Evolutionary conservation across 2,797 vertebrate genomes (phyloP).

Genomic region (Lagodon rhomboides): DNA sequence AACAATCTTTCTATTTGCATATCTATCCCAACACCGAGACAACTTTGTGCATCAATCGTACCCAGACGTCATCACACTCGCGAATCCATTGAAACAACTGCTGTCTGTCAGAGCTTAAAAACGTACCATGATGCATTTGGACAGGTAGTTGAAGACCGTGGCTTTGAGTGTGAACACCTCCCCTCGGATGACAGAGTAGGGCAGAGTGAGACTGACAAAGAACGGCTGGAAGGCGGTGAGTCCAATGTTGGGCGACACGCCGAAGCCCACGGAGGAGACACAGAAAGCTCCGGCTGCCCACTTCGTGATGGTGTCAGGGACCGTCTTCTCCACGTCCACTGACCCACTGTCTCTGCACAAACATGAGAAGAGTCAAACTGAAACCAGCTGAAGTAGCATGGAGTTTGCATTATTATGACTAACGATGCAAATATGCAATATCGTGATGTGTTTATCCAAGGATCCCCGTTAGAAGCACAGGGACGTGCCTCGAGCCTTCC

Average conservation of each 20-base stretch:
- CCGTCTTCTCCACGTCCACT: constrained; percentile 66
- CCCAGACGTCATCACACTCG: neutral
- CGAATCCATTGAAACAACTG: neutral
- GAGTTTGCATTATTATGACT: too few relatives aligned
- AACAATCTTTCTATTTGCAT: neutral
- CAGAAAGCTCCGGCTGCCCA: constrained; percentile 91
- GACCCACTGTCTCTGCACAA: constrained; percentile 69
- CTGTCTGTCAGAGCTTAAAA: neutral
- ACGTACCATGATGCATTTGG: constrained; percentile 89
- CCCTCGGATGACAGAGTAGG: constrained; percentile 90
- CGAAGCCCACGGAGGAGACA: constrained; percentile 85
- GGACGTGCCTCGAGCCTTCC: too few relatives aligned
- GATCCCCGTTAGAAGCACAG: too few relatives aligned
- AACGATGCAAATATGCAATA: too few relatives aligned
- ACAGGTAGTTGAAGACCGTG: constrained; percentile 89
- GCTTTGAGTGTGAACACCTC: constrained; percentile 90
- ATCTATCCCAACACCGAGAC: too few relatives aligned
- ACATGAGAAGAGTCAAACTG: neutral
- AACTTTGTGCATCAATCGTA: neutral
- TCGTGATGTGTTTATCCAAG: too few relatives aligned
- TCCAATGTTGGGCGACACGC: constrained; percentile 79
- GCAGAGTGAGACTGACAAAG: constrained; percentile 90
- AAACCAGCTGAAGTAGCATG: too few relatives aligned
- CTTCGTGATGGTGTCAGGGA: constrained; percentile 88
- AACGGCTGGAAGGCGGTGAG: constrained; percentile 91